phyloP scores from a whole-genome alignment of 2,113 vertebrate species.

The Menura novaehollandiae region DNA sequence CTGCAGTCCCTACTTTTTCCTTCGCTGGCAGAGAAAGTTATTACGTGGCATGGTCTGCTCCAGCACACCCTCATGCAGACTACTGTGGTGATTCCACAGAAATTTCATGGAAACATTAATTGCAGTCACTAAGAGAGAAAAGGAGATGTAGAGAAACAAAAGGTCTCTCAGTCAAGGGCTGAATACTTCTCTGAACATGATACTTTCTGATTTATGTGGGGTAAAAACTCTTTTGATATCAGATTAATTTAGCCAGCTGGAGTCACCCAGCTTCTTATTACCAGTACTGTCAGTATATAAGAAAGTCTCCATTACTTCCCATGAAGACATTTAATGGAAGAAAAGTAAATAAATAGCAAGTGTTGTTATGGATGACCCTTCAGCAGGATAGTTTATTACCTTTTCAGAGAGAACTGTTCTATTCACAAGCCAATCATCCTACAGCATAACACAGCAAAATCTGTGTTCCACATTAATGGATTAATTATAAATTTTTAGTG shows the following conservation, averaged over 20 bases:
- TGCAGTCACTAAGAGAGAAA: background rate
- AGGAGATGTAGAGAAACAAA: background rate
- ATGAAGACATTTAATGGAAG: background rate
- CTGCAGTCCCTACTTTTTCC: background rate
- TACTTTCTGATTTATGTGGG: background rate
- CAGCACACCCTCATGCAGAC: background rate
- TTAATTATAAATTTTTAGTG: background rate
- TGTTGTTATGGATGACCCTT: background rate
- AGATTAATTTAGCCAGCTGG: background rate
- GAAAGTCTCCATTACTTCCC: background rate
- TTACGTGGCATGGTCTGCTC: fast-evolving
- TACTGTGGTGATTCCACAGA: background rate
- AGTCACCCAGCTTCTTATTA: background rate
- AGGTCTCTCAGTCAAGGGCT: fast-evolving
- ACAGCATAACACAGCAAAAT: background rate
- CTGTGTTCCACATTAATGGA: background rate
- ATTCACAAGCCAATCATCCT: background rate
- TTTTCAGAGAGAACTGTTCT: background rate
- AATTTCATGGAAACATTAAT: background rate
- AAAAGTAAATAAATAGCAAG: background rate
- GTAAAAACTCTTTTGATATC: background rate
- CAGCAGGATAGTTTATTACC: background rate
- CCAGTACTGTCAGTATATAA: background rate
- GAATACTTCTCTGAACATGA: background rate
- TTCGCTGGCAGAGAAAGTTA: background rate